These are phyloP conservation scores for Anthrax anthrax DNA, from an alignment of 2,888 invertebrate genomes.

Conservation along the genomic window DNA sequence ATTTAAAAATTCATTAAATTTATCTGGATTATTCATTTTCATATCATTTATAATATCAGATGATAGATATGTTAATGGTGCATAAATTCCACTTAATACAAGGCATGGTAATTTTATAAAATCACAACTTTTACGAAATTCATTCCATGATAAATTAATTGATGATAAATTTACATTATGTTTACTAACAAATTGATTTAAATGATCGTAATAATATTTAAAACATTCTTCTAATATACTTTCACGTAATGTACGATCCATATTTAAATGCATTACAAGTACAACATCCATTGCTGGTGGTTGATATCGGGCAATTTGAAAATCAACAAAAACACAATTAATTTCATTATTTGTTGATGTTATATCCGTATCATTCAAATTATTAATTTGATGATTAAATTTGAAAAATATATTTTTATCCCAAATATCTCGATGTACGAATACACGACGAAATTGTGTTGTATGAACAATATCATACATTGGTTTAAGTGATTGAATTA, in stretches of 20 bases:
- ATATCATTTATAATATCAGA: slow-evolving; percentile 26
- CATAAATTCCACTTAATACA: slow-evolving; percentile 28
- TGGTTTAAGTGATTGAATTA: slow-evolving; percentile 19
- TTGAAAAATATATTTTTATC: slow-evolving; percentile 27
- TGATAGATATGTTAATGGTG: slow-evolving; percentile 24
- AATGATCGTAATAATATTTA: slow-evolving; percentile 17
- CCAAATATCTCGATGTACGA: slow-evolving; percentile 35
- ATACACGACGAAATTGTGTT: slow-evolving; percentile 32
- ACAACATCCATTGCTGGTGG: slow-evolving; percentile 28
- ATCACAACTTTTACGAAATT: slow-evolving; percentile 26
- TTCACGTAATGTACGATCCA: slow-evolving; percentile 16
- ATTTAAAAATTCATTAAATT: slow-evolving; percentile 30
- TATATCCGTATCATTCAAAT: no score
- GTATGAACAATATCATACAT: slow-evolving; percentile 23
- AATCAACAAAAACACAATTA: slow-evolving; percentile 21
- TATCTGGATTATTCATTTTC: slow-evolving; percentile 22
- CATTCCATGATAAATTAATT: slow-evolving; percentile 21
- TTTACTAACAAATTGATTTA: slow-evolving; percentile 20
- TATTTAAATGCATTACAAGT: slow-evolving; percentile 23
- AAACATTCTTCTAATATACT: slow-evolving; percentile 13
- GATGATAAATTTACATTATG: slow-evolving; percentile 19
- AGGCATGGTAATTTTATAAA: slow-evolving; percentile 28
- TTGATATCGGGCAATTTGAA: slow-evolving; percentile 27
- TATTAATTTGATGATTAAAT: neutral
- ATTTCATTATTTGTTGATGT: no score